Base-by-base conservation (phyloP, 2,888 invertebrate genomes). In the Lagria hirta region DNA sequence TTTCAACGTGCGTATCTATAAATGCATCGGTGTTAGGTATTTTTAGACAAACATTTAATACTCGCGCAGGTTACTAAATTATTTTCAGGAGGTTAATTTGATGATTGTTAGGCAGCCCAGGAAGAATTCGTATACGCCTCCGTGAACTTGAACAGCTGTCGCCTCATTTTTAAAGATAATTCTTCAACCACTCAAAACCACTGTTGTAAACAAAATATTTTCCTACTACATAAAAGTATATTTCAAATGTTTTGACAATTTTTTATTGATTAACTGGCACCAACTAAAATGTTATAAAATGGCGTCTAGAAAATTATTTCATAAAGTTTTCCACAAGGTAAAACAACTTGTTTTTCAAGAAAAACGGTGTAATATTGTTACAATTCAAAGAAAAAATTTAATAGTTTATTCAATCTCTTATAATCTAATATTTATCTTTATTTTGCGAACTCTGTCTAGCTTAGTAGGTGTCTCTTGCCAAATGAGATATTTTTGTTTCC, bases 401-500 rank as follows among this genome's bases (percentile, higher is more conserved):
- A 33, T 16, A 26, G 43, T 37, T 43, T 43, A 43, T 43, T 43
- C 43, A 36, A 37, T 41, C 29, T 34, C 33, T 40, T 48, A 46
- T 49, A 49, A 46, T 46, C 55, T 59, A 60, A 62, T 62, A 65
- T 66, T 68, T 68, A 66, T 69, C 66, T 65, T 59, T 66, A 66
- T 66, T 69, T 65, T 65, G 63, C 63, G 64, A 62, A 59, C 60
- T 66, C 66, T 62, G 69, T 68, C 68, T 66, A 63, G 64, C 61
- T 64, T 58, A 52, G 53, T 57, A 57, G 60, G 66, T 68, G 69
- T 67, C 69, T 66, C 67, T 70, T 72, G 72, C 72, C 72, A 72
- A 72, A 71, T 69, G 67, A 67, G 70, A 71, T 72, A 72, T 72
- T 72, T 72, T 72, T 70, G 71, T 70, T 68, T 58, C 65, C 55